Evolutionary conservation across 2,797 vertebrate species (phyloP), one percentile per base, ranked within the genome.

Genomic region (Notolabrus celidotus): DNA sequence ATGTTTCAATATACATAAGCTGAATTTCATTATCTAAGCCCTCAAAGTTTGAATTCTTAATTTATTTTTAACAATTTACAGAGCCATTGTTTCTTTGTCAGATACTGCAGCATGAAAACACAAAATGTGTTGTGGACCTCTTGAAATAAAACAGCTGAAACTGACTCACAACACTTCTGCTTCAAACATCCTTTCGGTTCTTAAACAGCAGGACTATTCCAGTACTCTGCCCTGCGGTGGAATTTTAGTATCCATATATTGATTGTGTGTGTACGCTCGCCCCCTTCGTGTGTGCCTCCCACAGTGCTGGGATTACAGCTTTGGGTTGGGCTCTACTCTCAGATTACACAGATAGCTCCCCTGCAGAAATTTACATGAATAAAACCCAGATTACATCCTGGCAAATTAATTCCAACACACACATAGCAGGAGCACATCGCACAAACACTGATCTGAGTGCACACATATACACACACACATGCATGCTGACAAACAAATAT

Each of bases 361-460:
- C 82, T 83, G 80, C 84, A 87, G 82, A 90, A 92, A 92, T 91
- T 90, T 79, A 83, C 83, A 89, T 86, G 72, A 89, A 84, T 93
- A 92, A 94, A 93, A 86, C 87, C 84, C 79, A 82, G 88, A 92
- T 94, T 94, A 94, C 74, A 77, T 7, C 7, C 74, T 47, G 60
- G 7, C 64, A 62, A 64, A 62, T 76, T 83, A 82, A 77, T 66
- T 73, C 84, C 60, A 70, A 55, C 22, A 77, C 47, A 68, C 57
- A 72, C 51, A 25, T n/a, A 16, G 19, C 34, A 71, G 45, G 45
- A 56, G 62, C 41, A 20, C 50, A 54, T 19, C 16, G 57, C 41
- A 55, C 25, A 46, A 10, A 23, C 29, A 2, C 9, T 7, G 23
- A 19, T 11, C 50, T 49, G 43, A 38, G 23, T n/a, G 54, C 27